Evolutionary conservation across 2,888 invertebrate species (phyloP).

Genomic region (Xylocampa areola): DNA sequence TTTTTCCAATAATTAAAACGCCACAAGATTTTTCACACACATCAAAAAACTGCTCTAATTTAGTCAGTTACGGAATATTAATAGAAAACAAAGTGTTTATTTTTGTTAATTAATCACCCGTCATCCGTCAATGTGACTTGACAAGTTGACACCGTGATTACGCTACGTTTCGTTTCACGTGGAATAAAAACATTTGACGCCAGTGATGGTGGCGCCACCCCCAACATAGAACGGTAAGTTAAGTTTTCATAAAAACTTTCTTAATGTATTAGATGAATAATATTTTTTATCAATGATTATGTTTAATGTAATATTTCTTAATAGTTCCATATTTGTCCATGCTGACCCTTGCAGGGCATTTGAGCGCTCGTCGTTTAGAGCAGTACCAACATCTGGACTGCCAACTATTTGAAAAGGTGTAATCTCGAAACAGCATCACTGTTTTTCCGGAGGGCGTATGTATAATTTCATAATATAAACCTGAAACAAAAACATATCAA

Average conservation of each 20-base stretch:
- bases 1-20: neutral
- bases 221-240: neutral
- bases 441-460: constrained; percentile 21
- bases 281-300: constrained; percentile 58
- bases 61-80: neutral
- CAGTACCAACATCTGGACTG: constrained; percentile 68
- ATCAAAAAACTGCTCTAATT: neutral
- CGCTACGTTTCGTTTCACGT: constrained; percentile 34
- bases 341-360: constrained; percentile 62
- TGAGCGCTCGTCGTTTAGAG: constrained; percentile 61
- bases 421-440: constrained; percentile 62
- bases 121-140: constrained; percentile 54
- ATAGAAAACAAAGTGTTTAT: constrained; percentile 36
- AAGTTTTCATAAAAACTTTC: neutral
- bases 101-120: constrained; percentile 47
- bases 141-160: constrained; percentile 21
- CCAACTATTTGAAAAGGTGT: constrained; percentile 68
- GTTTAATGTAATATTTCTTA: constrained; percentile 54
- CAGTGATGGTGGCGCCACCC: constrained; percentile 14
- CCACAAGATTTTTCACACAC: constrained; percentile 3
- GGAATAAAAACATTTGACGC: neutral
- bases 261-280: no score
- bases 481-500: constrained; percentile 18
- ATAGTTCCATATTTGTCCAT: constrained; percentile 60
- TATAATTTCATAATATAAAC: constrained; percentile 43